Evolutionary conservation across 1,140 invertebrate species (phyloP).

Genomic region (Zelostemma sp.): DNA sequence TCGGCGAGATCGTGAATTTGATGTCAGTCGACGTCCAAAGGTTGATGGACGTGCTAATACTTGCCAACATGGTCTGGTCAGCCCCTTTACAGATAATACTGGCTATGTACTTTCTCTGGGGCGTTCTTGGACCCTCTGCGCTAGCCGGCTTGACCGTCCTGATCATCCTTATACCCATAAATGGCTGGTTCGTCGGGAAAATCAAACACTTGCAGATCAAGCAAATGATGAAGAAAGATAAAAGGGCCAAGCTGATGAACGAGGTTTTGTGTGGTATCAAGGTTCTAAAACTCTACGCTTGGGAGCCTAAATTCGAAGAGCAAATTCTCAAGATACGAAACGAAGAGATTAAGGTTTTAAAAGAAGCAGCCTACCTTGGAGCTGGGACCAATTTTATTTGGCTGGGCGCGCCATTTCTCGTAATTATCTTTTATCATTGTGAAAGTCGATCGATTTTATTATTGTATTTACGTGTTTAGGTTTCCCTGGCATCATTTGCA

Average conservation of each 20-base stretch:
- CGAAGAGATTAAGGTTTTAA: conserved; percentile 88
- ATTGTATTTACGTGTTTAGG: conserved; percentile 69
- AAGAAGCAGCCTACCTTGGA: conserved; percentile 88
- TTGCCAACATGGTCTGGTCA: too few species aligned
- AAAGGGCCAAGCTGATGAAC: conserved; percentile 94
- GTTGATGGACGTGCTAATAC: conserved; percentile 91
- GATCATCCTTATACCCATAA: conserved; percentile 90
- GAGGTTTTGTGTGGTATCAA: conserved; percentile 93
- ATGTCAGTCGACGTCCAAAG: too few species aligned
- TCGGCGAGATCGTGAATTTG: conserved; percentile 90
- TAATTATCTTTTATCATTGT: conserved; percentile 72
- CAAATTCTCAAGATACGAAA: conserved; percentile 86
- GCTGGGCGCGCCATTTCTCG: conserved; percentile 96
- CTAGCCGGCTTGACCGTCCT: too few species aligned
- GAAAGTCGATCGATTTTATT: too few species aligned
- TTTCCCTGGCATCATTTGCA: conserved; percentile 92
- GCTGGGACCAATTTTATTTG: conserved; percentile 93
- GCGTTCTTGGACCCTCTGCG: too few species aligned
- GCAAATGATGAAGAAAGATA: conserved; percentile 93
- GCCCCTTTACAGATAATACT: conserved; percentile 92
- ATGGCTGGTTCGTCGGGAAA: conserved; percentile 88
- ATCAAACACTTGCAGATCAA: conserved; percentile 85
- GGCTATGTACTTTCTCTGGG: conserved; percentile 91
- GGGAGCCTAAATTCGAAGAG: conserved; percentile 90
- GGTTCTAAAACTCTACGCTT: too few species aligned